Percentiles rank a stretch among this genome's conserved stretches.
phyloP scores from a whole-genome alignment of 2,888 invertebrate genomes.

The Linnaemya vulpina region DNA sequence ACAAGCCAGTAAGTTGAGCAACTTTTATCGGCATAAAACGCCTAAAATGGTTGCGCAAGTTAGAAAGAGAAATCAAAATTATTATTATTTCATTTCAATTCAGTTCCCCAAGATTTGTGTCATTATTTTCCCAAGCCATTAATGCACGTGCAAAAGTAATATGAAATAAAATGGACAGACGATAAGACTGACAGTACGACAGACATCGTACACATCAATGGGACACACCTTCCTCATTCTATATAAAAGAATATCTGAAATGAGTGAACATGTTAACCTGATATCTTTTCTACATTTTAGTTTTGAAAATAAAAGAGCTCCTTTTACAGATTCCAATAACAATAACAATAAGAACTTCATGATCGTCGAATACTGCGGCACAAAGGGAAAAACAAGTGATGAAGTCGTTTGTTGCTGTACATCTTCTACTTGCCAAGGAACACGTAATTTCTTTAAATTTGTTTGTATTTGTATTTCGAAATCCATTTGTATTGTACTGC shows the following conservation, averaged over 20 bases:
- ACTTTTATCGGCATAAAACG: slow-evolving; percentile 75
- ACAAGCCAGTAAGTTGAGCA: slow-evolving; percentile 80
- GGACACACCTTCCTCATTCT: slow-evolving; percentile 78
- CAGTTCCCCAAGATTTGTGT: slow-evolving; percentile 25
- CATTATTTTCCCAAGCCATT: slow-evolving; percentile 64
- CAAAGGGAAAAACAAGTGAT: slow-evolving; percentile 80
- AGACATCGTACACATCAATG: slow-evolving; percentile 73
- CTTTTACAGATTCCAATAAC: slow-evolving; percentile 54
- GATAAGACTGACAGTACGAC: slow-evolving; percentile 51
- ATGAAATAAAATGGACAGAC: slow-evolving; percentile 59
- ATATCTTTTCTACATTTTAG: slow-evolving; percentile 74
- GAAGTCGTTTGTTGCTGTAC: slow-evolving; percentile 77
- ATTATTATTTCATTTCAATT: not conserved
- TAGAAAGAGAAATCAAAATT: slow-evolving; percentile 21
- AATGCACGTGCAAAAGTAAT: slow-evolving; percentile 65
- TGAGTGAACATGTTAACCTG: slow-evolving; percentile 77
- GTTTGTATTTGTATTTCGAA: slow-evolving; percentile 39
- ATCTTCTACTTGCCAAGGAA: slow-evolving; percentile 65
- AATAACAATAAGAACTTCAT: slow-evolving; percentile 46
- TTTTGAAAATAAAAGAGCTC: slow-evolving; percentile 72
- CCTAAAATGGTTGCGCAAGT: slow-evolving; percentile 62
- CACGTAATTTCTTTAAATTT: slow-evolving; percentile 54
- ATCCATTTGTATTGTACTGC: slow-evolving; percentile 45
- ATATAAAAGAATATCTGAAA: slow-evolving; percentile 33
- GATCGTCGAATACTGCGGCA: not conserved